Conservation (phyloP, 35 echinoderm and acorn worm species). For the Ophiothrix spiculata region DNA sequence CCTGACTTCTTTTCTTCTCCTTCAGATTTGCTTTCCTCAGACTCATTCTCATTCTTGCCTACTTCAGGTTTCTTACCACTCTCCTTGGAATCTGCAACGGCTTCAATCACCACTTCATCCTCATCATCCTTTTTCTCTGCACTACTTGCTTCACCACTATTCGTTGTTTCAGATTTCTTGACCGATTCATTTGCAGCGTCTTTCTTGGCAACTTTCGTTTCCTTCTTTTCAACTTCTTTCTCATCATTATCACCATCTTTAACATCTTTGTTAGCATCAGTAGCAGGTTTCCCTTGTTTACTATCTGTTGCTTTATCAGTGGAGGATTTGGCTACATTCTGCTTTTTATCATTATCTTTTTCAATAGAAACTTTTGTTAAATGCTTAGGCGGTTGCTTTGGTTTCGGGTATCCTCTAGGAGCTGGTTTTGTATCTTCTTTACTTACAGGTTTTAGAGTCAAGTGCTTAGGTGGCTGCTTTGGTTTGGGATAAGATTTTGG, state of each 20-base stretch:
- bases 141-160: background rate
- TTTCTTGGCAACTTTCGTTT: background rate
- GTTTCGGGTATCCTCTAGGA: background rate
- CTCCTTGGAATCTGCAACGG: background rate
- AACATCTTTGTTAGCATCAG: no score
- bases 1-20: background rate
- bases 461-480: background rate
- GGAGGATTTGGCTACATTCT: no score
- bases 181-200: background rate
- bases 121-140: background rate
- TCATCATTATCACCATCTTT: background rate
- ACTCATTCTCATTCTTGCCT: no score
- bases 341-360: background rate
- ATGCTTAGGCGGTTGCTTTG: background rate
- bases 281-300: no score
- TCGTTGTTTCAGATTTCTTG: background rate
- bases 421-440: background rate
- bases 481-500: background rate
- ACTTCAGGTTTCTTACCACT: no score
- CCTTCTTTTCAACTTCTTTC: background rate
- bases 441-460: background rate
- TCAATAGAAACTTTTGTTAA: no score
- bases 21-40: no score
- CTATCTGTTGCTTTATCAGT: no score
- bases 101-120: background rate